Evolutionary conservation across 2,888 invertebrate species (phyloP).

Genomic region (Apodemia duryi): DNA sequence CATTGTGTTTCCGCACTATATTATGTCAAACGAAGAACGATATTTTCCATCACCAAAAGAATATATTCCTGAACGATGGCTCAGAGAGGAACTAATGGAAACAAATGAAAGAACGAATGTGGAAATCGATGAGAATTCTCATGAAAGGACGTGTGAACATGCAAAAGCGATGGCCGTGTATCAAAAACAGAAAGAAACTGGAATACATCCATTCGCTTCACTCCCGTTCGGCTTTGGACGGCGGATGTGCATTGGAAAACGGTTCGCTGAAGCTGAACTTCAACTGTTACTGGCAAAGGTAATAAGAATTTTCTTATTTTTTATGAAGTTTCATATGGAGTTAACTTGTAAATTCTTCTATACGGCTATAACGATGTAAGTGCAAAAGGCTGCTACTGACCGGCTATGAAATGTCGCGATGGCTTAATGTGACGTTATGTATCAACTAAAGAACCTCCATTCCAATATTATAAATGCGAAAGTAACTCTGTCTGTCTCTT

Average conservation of each 20-base stretch:
- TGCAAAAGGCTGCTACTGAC: too few species aligned
- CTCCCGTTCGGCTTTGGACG: constrained; percentile 88
- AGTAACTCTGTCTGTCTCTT: too few species aligned
- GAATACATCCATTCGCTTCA: constrained; percentile 86
- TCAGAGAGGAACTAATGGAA: constrained; percentile 65
- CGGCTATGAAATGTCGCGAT: too few species aligned
- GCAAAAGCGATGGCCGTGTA: constrained; percentile 40
- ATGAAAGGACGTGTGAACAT: constrained; percentile 27
- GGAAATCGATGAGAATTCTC: constrained; percentile 19
- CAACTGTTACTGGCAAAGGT: constrained; percentile 87
- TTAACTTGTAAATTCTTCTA: not conserved
- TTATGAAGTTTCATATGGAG: not conserved
- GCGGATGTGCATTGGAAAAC: constrained; percentile 87
- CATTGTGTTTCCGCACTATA: constrained; percentile 88
- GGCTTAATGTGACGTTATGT: too few species aligned
- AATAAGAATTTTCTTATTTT: constrained; percentile 7
- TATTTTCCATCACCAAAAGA: constrained; percentile 85
- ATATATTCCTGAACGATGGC: constrained; percentile 89
- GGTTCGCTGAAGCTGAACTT: constrained; percentile 90
- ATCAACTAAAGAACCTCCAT: too few species aligned
- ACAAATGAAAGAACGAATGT: constrained; percentile 10
- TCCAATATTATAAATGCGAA: too few species aligned
- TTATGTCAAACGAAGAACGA: constrained; percentile 84
- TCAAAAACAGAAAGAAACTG: constrained; percentile 72
- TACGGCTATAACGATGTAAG: too few species aligned